These are phyloP conservation scores for Pogonophryne albipinna DNA, from an alignment of 2,797 vertebrate species.

Conservation along the genomic window DNA sequence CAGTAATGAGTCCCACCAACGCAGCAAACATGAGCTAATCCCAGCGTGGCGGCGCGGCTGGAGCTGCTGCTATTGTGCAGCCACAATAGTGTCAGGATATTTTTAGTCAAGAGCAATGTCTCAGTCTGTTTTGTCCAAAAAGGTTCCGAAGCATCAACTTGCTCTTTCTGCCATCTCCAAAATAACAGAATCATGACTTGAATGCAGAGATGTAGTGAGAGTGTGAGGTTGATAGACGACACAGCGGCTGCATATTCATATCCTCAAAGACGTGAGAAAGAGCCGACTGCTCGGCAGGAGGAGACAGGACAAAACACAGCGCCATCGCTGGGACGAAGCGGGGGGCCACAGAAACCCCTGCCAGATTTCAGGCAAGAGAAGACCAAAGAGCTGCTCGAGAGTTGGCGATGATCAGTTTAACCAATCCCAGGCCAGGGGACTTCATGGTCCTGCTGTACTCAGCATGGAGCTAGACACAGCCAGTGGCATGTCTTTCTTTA, in stretches of 20 bases:
- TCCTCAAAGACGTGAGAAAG: constrained; percentile 52
- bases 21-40: constrained; percentile 71
- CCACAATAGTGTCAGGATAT: constrained; percentile 55
- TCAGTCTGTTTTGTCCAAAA: constrained; percentile 54
- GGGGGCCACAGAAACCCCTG: constrained; percentile 40
- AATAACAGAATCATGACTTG: constrained; percentile 73
- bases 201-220: constrained; percentile 60
- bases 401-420: constrained; percentile 14
- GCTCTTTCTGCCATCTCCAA: neutral
- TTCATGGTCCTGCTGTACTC: neutral
- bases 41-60: constrained; percentile 67
- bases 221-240: constrained; percentile 71
- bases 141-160: constrained; percentile 51
- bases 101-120: constrained; percentile 12
- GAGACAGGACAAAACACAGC: constrained; percentile 57
- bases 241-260: constrained; percentile 43
- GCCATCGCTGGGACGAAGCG: constrained; percentile 46
- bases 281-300: constrained; percentile 55
- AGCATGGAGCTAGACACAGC: constrained; percentile 5
- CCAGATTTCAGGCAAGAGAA: constrained; percentile 37
- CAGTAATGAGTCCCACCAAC: constrained; percentile 52
- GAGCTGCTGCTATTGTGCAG: constrained; percentile 53
- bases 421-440: constrained; percentile 23
- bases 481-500: no score
- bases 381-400: constrained; percentile 42